A percentile compares a stretch with the other conserved stretches of the same genome.
These are phyloP conservation scores for Myrmecobius fasciatus DNA, from an alignment of 2,113 vertebrate genomes.

Conservation along the genomic window DNA sequence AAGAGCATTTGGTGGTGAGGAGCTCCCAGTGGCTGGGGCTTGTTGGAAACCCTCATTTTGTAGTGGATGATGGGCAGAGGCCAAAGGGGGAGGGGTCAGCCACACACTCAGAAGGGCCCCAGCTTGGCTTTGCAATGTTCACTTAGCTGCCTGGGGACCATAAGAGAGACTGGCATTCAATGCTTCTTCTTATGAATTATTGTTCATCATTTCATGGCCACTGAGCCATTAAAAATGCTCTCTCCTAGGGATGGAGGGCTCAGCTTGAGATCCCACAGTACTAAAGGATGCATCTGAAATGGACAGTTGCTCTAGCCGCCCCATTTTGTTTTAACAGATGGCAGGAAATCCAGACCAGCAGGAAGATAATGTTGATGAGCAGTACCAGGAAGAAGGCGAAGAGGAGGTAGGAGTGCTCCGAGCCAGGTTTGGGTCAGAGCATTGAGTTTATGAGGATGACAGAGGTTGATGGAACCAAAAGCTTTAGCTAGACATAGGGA, in stretches of 20 bases:
- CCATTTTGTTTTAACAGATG: constrained; percentile 86
- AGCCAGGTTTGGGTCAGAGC: too few species aligned
- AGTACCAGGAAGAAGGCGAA: constrained; percentile 97
- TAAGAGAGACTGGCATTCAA: too few species aligned
- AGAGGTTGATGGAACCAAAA: background rate
- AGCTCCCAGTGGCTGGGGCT: background rate
- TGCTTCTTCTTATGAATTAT: constrained; percentile 12
- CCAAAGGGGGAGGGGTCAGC: background rate
- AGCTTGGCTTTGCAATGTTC: background rate
- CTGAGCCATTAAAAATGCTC: background rate
- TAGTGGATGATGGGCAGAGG: background rate
- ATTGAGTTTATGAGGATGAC: background rate
- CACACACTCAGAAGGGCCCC: background rate
- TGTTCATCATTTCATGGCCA: constrained; percentile 18
- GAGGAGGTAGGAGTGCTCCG: constrained; percentile 89
- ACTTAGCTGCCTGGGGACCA: background rate
- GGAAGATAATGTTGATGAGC: constrained; percentile 95
- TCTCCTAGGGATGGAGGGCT: background rate
- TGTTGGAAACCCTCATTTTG: background rate
- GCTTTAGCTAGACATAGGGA: background rate
- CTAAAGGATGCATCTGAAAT: background rate
- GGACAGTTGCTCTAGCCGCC: constrained; percentile 26
- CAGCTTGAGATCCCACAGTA: constrained; percentile 40
- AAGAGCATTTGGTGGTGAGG: constrained; percentile 93
- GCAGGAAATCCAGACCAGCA: constrained; percentile 98